Conservation (phyloP, 2,888 invertebrate genomes). For the Gryllus longicercus region DNA sequence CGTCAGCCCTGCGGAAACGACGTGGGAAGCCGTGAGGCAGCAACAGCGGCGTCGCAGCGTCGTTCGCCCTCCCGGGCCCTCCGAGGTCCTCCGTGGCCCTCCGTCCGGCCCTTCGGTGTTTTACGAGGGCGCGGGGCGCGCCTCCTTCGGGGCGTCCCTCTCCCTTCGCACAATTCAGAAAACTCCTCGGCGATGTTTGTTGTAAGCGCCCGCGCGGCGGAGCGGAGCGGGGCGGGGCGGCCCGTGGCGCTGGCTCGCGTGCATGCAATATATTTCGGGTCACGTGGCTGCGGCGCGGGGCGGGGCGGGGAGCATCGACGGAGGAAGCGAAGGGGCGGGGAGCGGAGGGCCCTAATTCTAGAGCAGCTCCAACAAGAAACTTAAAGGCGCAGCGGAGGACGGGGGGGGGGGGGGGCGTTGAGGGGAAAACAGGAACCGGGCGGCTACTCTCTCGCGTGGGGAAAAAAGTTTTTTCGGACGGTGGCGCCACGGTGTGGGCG, state of each 20-base stretch:
- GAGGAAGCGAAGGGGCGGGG: neutral
- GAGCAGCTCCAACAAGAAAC: neutral
- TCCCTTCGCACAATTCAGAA: neutral
- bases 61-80: too few relatives aligned
- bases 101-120: neutral
- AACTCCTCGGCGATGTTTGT: neutral
- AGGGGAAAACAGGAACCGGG: neutral
- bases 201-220: neutral
- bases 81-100: neutral
- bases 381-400: neutral
- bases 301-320: neutral
- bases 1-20: too few relatives aligned
- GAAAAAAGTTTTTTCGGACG: neutral
- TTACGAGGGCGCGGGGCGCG: neutral
- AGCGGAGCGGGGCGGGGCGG: too few relatives aligned
- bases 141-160: neutral
- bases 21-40: too few relatives aligned
- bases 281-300: neutral
- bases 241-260: neutral
- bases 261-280: neutral
- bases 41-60: too few relatives aligned
- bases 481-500: too few relatives aligned
- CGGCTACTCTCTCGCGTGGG: neutral
- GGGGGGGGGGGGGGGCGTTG: neutral
- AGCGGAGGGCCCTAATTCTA: neutral